A percentile compares a stretch with the other conserved stretches of the same genome.
These are phyloP conservation scores for Beroe ovata DNA, from an alignment of 37 sponge, comb jelly and placozoan species.

Conservation along the genomic window DNA sequence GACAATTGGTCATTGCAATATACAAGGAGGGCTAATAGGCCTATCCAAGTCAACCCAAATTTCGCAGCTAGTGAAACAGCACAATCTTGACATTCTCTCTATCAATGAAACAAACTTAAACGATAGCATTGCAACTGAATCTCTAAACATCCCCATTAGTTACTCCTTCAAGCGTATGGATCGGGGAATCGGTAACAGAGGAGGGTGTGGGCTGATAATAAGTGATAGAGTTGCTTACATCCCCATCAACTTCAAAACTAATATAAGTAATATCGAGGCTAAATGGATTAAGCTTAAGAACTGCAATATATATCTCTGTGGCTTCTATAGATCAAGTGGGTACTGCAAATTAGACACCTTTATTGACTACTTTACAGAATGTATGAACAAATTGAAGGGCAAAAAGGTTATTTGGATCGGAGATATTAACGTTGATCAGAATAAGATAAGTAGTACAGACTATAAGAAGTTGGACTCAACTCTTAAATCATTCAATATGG, in stretches of 20 bases:
- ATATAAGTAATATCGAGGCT: background rate
- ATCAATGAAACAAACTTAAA: background rate
- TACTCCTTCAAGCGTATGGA: background rate
- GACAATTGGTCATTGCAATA: background rate
- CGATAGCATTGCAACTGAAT: background rate
- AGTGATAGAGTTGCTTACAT: background rate
- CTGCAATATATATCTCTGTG: background rate
- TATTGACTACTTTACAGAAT: background rate
- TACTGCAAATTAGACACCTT: too few species aligned
- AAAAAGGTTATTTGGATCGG: background rate
- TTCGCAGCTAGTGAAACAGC: background rate
- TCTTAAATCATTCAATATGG: background rate
- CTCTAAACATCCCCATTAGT: background rate
- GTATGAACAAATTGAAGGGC: background rate
- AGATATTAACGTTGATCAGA: background rate
- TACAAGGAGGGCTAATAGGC: background rate
- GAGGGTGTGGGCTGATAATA: background rate
- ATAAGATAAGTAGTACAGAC: background rate
- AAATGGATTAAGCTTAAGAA: background rate
- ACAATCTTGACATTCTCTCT: background rate
- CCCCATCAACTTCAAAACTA: too few species aligned
- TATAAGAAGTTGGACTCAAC: background rate
- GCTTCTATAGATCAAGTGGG: background rate
- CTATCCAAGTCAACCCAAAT: background rate
- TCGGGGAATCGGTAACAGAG: background rate